These are phyloP conservation scores for Zaprionus kolodkinae DNA, from an alignment of 1,140 invertebrate species.

Conservation along the genomic window DNA sequence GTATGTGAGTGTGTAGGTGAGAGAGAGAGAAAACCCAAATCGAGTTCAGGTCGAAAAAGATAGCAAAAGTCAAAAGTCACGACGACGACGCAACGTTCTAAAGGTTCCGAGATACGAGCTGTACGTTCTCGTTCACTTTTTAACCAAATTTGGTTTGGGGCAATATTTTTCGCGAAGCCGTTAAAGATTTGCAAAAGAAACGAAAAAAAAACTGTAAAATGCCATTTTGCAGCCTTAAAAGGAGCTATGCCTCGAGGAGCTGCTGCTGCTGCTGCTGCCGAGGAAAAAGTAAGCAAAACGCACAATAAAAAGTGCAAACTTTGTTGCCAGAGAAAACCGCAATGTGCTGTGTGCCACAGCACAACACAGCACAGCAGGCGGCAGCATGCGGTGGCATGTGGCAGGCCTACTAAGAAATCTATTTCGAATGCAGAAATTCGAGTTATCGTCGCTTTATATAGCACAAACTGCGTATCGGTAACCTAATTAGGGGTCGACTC, in stretches of 20 bases:
- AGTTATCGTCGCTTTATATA: conserved; percentile 32
- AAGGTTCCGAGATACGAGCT: conserved; percentile 28
- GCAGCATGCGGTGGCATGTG: too few species aligned
- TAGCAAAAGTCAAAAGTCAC: conserved; percentile 77
- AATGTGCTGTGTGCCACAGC: conserved; percentile 1
- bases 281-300: conserved; percentile 69
- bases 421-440: conserved; percentile 14
- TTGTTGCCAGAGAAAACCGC: conserved; percentile 20
- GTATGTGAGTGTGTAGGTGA: conserved; percentile 52
- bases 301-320: conserved; percentile 61
- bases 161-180: conserved; percentile 75
- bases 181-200: conserved; percentile 67
- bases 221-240: conserved; percentile 75
- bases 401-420: neutral
- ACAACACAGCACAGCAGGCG: too few species aligned
- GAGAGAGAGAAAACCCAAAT: conserved; percentile 20
- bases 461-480: conserved; percentile 30
- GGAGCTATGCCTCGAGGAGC: conserved; percentile 30
- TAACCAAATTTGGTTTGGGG: conserved; percentile 70
- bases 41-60: conserved; percentile 39
- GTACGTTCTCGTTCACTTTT: conserved; percentile 7
- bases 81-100: conserved; percentile 37
- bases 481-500: conserved; percentile 22
- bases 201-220: conserved; percentile 68
- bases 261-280: neutral